Percentiles rank a stretch among this genome's conserved stretches.
These are phyloP conservation scores for Gadopsis marmoratus DNA, from an alignment of 2,797 vertebrate species.

Conservation along the genomic window DNA sequence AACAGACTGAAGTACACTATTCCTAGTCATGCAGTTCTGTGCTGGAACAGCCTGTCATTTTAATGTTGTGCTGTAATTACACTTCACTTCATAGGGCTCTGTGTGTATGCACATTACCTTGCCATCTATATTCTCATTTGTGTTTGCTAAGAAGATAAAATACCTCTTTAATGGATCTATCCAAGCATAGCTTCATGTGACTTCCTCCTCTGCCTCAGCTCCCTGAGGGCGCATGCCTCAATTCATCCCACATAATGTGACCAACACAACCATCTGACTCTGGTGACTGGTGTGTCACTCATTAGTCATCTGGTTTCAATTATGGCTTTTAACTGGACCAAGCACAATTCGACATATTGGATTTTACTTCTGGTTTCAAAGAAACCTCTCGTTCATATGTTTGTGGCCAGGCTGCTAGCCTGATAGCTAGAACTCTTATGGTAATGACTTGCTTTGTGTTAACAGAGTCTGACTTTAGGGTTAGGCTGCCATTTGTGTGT, in stretches of 20 bases:
- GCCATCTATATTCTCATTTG: neutral
- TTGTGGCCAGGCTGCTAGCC: constrained; percentile 44
- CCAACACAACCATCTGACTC: constrained; percentile 19
- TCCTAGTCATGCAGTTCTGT: constrained; percentile 6
- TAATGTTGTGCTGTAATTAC: constrained; percentile 40
- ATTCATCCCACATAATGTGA: constrained; percentile 4
- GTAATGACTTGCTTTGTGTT: constrained; percentile 41
- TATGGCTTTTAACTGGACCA: constrained; percentile 48
- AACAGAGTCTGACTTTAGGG: constrained; percentile 41
- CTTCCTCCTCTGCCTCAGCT: neutral
- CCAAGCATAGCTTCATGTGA: neutral
- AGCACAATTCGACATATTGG: constrained; percentile 42
- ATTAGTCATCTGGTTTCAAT: constrained; percentile 70
- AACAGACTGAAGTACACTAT: constrained; percentile 12
- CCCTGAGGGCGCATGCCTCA: neutral
- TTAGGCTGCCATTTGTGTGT: constrained; percentile 58
- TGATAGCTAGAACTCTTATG: constrained; percentile 40
- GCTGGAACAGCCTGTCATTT: constrained; percentile 41
- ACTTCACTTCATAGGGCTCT: constrained; percentile 4
- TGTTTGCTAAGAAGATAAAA: constrained; percentile 1
- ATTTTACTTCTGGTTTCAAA: constrained; percentile 75
- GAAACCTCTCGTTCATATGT: constrained; percentile 50
- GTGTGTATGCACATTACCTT: neutral
- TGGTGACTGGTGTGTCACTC: constrained; percentile 53
- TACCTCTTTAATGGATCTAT: neutral